Conservation (phyloP, 2,888 invertebrate genomes). For the Spodoptera picta region DNA sequence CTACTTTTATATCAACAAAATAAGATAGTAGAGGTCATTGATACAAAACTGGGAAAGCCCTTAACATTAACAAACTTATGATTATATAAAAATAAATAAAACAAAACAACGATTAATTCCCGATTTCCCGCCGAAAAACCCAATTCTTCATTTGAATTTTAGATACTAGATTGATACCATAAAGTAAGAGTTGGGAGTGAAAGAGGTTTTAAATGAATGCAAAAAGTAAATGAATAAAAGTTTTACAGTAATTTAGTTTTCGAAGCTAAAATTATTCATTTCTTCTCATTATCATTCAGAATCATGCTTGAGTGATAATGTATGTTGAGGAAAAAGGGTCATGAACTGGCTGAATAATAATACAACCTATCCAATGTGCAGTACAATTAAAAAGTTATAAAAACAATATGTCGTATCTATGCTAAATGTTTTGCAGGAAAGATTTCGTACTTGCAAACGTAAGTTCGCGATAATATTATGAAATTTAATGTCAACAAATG, state of each 20-base stretch:
- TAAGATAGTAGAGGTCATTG: too few species aligned
- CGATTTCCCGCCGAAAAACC: not conserved
- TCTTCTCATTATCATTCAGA: constrained; percentile 28
- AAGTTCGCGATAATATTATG: constrained; percentile 64
- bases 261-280: constrained; percentile 9
- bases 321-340: constrained; percentile 27
- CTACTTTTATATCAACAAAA: constrained; percentile 10
- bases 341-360: constrained; percentile 28
- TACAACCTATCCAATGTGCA: constrained; percentile 18
- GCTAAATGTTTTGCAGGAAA: constrained; percentile 4
- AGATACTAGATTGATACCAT: not conserved
- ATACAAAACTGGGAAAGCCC: not conserved
- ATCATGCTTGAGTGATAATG: constrained; percentile 25
- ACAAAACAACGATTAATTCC: not conserved
- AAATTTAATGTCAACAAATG: constrained; percentile 75
- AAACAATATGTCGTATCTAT: constrained; percentile 28
- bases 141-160: constrained; percentile 14
- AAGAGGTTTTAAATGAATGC: constrained; percentile 4
- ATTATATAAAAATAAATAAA: not conserved
- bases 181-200: not conserved
- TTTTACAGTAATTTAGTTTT: constrained; percentile 5
- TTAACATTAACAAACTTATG: not conserved
- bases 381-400: constrained; percentile 35
- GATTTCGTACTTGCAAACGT: constrained; percentile 43
- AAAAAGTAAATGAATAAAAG: not conserved